Base-by-base conservation (phyloP, 2,113 vertebrate species). In the Castor canadensis region DNA sequence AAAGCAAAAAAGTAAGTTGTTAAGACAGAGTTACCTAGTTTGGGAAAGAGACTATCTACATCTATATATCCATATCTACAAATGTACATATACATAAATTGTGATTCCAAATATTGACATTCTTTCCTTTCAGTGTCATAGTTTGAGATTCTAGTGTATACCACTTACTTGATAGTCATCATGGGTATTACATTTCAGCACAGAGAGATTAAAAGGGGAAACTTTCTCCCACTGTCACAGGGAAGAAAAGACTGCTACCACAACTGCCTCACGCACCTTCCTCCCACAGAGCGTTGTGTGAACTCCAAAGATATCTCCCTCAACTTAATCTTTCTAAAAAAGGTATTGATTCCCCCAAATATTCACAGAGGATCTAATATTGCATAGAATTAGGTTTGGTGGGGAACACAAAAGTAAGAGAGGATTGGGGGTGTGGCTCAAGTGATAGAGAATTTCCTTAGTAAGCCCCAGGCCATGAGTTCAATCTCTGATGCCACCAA, bases 291-390 rank as follows among this genome's bases (percentile, higher is more conserved):
- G 17, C 35, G n/a, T 40, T 95, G 64, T 89, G 28, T 75, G 71
- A 90, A 90, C 58, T 71, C 45, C n/a, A 87, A 83, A 82, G 43
- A 62, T 52, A 82, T 17, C 67, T 62, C 54, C 66, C 0, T 88
- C 49, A 38, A 84, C 43, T 49, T 79, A 26, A 49, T 66, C 86
- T 92, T 77, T 58, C 92, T 43, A 60, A 93, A 91, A 97, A 76
- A 85, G 64, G 40, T 58, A 89, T 16, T 49, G 26, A 87, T 94
- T 66, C 6, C n/a, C n/a, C 82, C 40, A 94, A 30, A 56, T 80
- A 62, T 73, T 96, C 89, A 93, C 1, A 91, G 86, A 87, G 17
- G n/a, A 66, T 62, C 54, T 91, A 62, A 52, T 87, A 87, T 47
- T 87, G 52, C 73, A 87, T 56, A 88, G 66, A 47, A 6, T 94